Conservation (phyloP, 2,113 vertebrate species). For the Equus przewalskii region DNA sequence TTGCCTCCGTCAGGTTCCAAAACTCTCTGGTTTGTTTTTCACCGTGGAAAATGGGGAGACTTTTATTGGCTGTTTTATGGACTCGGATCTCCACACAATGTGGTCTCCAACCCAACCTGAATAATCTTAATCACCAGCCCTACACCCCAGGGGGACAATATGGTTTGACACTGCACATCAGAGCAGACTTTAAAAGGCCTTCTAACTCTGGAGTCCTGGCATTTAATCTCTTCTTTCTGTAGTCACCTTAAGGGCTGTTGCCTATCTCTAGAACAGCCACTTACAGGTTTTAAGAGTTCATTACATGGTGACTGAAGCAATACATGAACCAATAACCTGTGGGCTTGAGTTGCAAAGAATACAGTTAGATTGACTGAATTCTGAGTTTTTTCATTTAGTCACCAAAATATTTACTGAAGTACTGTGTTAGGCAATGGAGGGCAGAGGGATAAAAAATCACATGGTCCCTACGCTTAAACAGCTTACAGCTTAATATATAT, state of each 20-base stretch:
- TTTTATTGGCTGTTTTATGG: constrained; percentile 29
- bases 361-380: background rate
- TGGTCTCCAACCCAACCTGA: background rate
- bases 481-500: background rate
- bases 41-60: background rate
- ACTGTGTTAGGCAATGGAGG: background rate
- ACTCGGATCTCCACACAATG: background rate
- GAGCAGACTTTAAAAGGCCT: constrained; percentile 6
- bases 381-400: constrained; percentile 17
- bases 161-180: constrained; percentile 23
- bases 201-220: background rate
- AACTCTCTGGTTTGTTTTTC: constrained; percentile 3
- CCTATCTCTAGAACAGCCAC: background rate
- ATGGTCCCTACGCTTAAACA: background rate
- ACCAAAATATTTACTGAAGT: constrained; percentile 52
- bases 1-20: background rate
- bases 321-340: constrained; percentile 34
- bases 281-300: constrained; percentile 53
- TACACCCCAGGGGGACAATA: background rate
- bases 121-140: background rate
- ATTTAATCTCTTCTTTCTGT: constrained; percentile 34
- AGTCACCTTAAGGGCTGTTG: background rate
- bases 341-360: background rate
- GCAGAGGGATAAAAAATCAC: background rate
- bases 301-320: constrained; percentile 51